Conservation (phyloP, 2,888 invertebrate genomes). For the Aspidiotus destructor region DNA sequence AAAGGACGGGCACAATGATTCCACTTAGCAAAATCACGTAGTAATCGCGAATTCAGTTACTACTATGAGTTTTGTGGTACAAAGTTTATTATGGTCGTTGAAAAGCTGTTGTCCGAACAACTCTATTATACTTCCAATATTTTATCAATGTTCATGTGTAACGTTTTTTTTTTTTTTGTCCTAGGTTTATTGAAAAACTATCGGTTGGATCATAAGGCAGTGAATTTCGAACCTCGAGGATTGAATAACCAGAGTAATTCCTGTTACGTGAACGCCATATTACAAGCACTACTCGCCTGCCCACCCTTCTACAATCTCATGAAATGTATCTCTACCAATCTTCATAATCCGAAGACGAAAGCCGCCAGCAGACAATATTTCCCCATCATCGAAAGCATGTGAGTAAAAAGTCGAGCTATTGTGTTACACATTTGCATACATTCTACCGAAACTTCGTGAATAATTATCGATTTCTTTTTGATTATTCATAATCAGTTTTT, state of each 20-base stretch:
- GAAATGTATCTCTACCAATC: slow-evolving; percentile 41
- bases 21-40: background rate
- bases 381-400: slow-evolving; percentile 88
- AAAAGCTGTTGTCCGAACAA: background rate
- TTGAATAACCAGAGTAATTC: slow-evolving; percentile 88
- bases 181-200: slow-evolving; percentile 66
- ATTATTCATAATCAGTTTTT: too few species aligned
- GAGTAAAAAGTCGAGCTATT: slow-evolving; percentile 44
- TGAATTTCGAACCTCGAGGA: slow-evolving; percentile 77
- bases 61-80: background rate
- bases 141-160: too few species aligned
- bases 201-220: slow-evolving; percentile 65
- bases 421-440: too few species aligned
- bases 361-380: slow-evolving; percentile 46
- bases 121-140: too few species aligned
- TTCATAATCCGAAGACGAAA: slow-evolving; percentile 39
- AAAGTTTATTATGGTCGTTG: background rate
- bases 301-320: slow-evolving; percentile 90
- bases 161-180: slow-evolving; percentile 40
- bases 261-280: slow-evolving; percentile 91
- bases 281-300: slow-evolving; percentile 87
- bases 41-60: background rate
- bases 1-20: slow-evolving; percentile 21
- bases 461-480: background rate
- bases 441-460: background rate